Conservation (phyloP, 2,113 vertebrate genomes). For the Alaudala cheleensis region DNA sequence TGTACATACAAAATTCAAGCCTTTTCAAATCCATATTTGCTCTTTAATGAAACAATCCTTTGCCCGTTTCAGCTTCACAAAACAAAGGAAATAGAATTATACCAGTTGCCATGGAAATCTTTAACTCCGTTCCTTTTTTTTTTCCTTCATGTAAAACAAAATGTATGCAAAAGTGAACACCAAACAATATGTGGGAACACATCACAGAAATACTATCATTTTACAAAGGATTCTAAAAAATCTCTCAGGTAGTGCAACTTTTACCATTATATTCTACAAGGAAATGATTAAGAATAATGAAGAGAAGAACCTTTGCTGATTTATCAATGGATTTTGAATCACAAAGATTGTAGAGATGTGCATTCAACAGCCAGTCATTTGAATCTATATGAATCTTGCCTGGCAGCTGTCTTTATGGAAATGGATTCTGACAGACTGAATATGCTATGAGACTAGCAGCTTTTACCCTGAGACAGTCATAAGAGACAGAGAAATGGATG, state of each 20-base stretch:
- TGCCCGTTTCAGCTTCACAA: not conserved
- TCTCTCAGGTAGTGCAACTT: not conserved
- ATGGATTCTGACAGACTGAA: conserved; percentile 19
- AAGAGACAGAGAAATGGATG: not conserved
- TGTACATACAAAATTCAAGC: not conserved
- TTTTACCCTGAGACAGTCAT: not conserved
- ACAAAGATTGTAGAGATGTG: not conserved
- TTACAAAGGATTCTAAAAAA: not conserved
- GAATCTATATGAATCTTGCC: not conserved
- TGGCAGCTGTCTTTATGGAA: conserved; percentile 40
- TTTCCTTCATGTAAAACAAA: not conserved
- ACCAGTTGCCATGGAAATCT: conserved; percentile 30
- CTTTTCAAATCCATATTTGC: not conserved
- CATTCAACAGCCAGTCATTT: not conserved
- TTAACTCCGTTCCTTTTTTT: not conserved
- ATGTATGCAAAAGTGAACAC: not conserved
- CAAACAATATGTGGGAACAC: not conserved
- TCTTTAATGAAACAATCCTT: not conserved
- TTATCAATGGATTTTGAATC: not conserved
- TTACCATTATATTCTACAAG: not conserved
- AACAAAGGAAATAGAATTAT: conserved; percentile 32
- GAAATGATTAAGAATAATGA: not conserved
- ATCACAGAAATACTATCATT: not conserved
- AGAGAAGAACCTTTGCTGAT: not conserved
- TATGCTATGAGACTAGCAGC: conserved; percentile 8